A percentile compares a stretch with the other conserved stretches of the same genome.
phyloP scores from a whole-genome alignment of 2,797 vertebrate genomes.

The Mus caroli region DNA sequence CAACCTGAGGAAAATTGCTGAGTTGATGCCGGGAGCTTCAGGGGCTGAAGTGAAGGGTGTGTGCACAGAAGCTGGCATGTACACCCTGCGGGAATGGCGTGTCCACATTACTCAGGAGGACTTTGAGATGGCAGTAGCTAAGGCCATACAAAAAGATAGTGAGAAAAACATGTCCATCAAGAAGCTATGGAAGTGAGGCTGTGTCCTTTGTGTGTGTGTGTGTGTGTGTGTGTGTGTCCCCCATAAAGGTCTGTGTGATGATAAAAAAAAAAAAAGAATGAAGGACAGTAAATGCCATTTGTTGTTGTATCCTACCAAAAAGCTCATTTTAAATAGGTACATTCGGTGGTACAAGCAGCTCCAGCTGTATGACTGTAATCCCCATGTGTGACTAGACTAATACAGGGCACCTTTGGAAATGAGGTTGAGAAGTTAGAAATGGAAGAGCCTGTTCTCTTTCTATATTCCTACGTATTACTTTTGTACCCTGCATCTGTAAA shows the following conservation, averaged over 20 bases:
- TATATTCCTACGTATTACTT: background rate
- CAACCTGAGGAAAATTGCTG: constrained; percentile 98
- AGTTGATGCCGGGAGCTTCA: constrained; percentile 98
- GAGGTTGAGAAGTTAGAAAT: background rate
- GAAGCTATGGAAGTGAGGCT: constrained; percentile 97
- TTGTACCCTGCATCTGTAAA: background rate
- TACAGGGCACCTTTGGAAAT: background rate
- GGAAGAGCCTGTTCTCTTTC: background rate
- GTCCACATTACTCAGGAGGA: constrained; percentile 99
- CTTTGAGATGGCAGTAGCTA: constrained; percentile 99
- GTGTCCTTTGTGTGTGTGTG: background rate
- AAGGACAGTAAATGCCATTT: background rate
- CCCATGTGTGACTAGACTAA: background rate
- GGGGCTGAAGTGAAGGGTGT: constrained; percentile 99
- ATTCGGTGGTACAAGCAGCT: constrained; percentile 2
- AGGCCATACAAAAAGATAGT: constrained; percentile 99
- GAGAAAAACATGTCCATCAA: constrained; percentile 99
- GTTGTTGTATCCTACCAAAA: background rate
- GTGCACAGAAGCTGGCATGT: constrained; percentile 99
- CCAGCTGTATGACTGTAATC: background rate
- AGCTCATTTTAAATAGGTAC: background rate
- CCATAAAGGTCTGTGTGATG: constrained; percentile 83
- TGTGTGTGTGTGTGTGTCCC: no score
- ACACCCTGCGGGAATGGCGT: constrained; percentile 96
- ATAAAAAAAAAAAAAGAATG: no score